A percentile compares a stretch with the other conserved stretches of the same genome.
These are phyloP conservation scores for Syngnathus typhle DNA, from an alignment of 2,113 vertebrate species.

Conservation along the genomic window DNA sequence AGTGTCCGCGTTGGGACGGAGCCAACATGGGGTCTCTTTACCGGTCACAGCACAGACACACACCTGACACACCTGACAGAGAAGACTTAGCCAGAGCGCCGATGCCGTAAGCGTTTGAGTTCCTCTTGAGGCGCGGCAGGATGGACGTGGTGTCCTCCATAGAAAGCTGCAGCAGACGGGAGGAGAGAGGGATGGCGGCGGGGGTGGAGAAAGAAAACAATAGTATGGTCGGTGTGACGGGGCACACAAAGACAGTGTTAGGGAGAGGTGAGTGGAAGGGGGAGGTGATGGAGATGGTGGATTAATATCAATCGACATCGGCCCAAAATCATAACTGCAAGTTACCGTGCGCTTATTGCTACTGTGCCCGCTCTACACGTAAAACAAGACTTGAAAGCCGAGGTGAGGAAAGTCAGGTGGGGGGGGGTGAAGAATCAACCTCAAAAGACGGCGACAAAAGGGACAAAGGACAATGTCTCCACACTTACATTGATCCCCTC, in stretches of 20 bases:
- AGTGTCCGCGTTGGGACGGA: conserved; percentile 46
- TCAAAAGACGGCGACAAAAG: conserved; percentile 40
- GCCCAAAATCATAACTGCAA: conserved; percentile 20
- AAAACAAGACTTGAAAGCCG: conserved; percentile 33
- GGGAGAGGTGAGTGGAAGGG: conserved; percentile 61
- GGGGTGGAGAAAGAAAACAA: conserved; percentile 45
- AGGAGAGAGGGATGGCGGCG: conserved; percentile 59
- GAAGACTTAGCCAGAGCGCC: conserved; percentile 98
- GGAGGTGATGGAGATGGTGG: conserved; percentile 59
- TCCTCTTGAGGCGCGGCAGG: conserved; percentile 93
- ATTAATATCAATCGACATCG: conserved; percentile 60
- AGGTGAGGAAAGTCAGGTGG: conserved; percentile 12
- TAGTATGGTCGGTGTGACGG: conserved; percentile 53
- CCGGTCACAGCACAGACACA: conserved; percentile 79
- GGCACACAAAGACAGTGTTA: conserved; percentile 52
- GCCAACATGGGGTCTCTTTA: conserved; percentile 76
- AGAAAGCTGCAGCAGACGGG: conserved; percentile 79
- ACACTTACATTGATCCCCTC: conserved; percentile 98
- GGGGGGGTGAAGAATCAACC: conserved; percentile 14
- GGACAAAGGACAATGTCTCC: conserved; percentile 65
- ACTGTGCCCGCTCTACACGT: conserved; percentile 40
- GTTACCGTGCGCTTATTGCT: conserved; percentile 17
- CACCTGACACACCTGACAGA: conserved; percentile 93
- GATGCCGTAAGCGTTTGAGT: conserved; percentile 94
- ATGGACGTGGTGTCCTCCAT: conserved; percentile 99